phyloP scores from a whole-genome alignment of 2,797 vertebrate genomes.

The Podargus strigoides region DNA sequence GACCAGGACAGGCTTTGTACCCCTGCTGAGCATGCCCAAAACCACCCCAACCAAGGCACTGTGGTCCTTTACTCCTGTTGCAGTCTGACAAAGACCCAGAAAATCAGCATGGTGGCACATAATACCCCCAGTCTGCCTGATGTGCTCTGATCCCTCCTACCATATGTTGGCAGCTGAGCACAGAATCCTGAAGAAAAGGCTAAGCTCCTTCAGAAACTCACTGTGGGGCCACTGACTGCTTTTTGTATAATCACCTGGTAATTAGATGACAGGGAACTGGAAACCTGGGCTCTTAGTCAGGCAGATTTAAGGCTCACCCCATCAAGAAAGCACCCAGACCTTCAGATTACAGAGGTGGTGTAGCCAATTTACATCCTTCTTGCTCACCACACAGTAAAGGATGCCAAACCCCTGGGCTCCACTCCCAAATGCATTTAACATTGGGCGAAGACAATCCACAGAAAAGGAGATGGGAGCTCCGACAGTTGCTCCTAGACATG shows the following conservation, averaged over 20 bases:
- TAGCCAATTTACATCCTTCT: not conserved
- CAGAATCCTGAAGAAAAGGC: not conserved
- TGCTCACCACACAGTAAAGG: not conserved
- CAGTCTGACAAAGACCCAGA: not conserved
- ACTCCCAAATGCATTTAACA: not conserved
- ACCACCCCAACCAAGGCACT: not conserved
- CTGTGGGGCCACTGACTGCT: not conserved
- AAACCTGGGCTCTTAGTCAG: not conserved
- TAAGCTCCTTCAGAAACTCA: not conserved
- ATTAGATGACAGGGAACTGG: not conserved
- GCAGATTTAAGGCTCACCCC: not conserved
- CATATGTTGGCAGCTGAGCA: not conserved
- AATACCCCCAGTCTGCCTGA: not conserved
- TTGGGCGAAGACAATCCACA: not conserved
- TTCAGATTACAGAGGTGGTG: not conserved
- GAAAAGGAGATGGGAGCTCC: not conserved
- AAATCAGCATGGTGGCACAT: not conserved
- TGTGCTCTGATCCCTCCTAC: not conserved
- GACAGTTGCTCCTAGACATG: not conserved
- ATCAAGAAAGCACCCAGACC: not conserved
- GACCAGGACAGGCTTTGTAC: not conserved
- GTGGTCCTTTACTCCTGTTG: not conserved
- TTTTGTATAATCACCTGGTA: not conserved
- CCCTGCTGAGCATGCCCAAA: not conserved
- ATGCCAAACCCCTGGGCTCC: not conserved